Evolutionary conservation across 2,113 vertebrate genomes (phyloP).

Genomic region (Engystomops pustulosus): DNA sequence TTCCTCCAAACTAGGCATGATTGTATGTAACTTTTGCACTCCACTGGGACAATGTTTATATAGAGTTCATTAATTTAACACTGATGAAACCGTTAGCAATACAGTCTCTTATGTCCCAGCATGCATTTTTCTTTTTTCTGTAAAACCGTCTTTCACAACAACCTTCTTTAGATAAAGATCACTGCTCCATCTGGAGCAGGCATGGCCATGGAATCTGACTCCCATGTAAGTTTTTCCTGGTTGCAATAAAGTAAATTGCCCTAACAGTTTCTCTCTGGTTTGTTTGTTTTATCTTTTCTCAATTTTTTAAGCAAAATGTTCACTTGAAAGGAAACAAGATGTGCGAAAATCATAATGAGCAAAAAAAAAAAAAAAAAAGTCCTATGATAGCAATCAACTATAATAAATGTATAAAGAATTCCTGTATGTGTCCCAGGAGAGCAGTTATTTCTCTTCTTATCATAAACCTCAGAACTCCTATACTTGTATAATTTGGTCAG

Average conservation of each 20-base stretch:
- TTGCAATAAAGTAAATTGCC: slow-evolving; percentile 83
- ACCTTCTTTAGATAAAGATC: slow-evolving; percentile 71
- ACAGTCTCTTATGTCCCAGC: slow-evolving; percentile 37
- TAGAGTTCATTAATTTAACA: slow-evolving; percentile 27
- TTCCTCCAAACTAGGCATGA: slow-evolving; percentile 50
- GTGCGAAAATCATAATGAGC: no score
- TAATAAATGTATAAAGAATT: no score
- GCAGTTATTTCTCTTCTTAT: no score
- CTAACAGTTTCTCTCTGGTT: slow-evolving; percentile 54
- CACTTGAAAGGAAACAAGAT: no score
- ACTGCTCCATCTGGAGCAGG: slow-evolving; percentile 76
- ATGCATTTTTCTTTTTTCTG: slow-evolving; percentile 59
- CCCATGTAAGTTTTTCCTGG: slow-evolving; percentile 78
- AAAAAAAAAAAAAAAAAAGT: no score
- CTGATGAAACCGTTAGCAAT: slow-evolving; percentile 10
- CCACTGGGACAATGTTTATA: slow-evolving; percentile 37
- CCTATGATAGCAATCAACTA: no score
- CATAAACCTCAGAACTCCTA: no score
- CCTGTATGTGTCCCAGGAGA: no score
- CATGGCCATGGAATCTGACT: slow-evolving; percentile 69
- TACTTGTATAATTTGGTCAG: no score
- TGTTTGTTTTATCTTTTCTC: no score
- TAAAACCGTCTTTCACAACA: slow-evolving; percentile 63
- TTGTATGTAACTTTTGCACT: slow-evolving; percentile 12
- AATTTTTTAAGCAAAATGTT: no score